Conservation (phyloP, 2,113 vertebrate genomes). For the Atherinomorus stipes region DNA sequence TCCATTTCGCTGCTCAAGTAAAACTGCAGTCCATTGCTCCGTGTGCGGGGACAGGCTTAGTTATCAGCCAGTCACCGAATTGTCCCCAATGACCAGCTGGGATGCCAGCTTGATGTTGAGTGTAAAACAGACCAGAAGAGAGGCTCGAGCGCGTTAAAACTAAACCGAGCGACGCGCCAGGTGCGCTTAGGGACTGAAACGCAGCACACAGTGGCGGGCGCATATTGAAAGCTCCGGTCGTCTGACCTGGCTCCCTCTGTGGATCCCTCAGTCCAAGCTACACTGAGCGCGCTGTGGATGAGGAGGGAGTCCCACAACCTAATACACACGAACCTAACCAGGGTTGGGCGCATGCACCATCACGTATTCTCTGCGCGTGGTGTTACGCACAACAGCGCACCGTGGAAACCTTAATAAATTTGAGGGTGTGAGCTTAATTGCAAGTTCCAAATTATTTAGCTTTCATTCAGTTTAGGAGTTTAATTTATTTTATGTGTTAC, state of each 20-base stretch:
- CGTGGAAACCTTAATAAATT: slow-evolving; percentile 12
- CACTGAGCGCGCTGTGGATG: slow-evolving; percentile 53
- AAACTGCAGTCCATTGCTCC: slow-evolving; percentile 58
- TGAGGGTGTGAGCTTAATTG: not conserved
- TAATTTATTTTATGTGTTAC: not conserved
- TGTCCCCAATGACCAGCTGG: slow-evolving; percentile 40
- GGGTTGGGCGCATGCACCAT: slow-evolving; percentile 35
- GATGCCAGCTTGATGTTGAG: slow-evolving; percentile 33
- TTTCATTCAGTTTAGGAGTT: not conserved
- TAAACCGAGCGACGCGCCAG: slow-evolving; percentile 46
- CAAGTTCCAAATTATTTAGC: not conserved
- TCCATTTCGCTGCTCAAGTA: slow-evolving; percentile 74
- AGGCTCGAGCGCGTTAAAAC: slow-evolving; percentile 33
- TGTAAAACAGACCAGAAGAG: slow-evolving; percentile 34
- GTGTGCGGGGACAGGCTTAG: slow-evolving; percentile 49
- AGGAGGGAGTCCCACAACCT: slow-evolving; percentile 46
- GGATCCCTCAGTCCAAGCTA: slow-evolving; percentile 49
- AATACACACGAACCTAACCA: slow-evolving; percentile 25
- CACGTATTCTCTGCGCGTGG: slow-evolving; percentile 49
- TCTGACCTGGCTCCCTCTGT: slow-evolving; percentile 58
- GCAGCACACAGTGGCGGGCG: slow-evolving; percentile 45
- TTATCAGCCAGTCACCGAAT: slow-evolving; percentile 43
- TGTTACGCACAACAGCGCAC: slow-evolving; percentile 47
- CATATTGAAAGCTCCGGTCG: slow-evolving; percentile 66
- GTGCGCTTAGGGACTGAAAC: slow-evolving; percentile 50